phyloP scores from a whole-genome alignment of 2,888 invertebrate species.

The Hartigia nigra region DNA sequence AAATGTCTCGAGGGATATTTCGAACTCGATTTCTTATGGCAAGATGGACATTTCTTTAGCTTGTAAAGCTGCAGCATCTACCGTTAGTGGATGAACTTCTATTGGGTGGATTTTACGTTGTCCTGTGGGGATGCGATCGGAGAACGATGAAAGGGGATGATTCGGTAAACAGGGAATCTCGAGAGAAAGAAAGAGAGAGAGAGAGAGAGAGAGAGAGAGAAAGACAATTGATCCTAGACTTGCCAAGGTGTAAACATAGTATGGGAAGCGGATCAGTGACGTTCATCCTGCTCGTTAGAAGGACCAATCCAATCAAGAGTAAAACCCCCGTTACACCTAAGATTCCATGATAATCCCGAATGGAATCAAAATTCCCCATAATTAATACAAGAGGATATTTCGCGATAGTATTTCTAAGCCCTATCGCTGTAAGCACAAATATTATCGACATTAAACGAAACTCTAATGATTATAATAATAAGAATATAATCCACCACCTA shows the following conservation, averaged over 20 bases:
- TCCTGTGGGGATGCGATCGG: neutral
- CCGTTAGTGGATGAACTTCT: neutral
- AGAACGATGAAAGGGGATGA: neutral
- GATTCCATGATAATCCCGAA: neutral
- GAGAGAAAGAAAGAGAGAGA: neutral
- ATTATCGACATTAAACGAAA: neutral
- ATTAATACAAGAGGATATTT: neutral
- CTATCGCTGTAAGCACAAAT: neutral
- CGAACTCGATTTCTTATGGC: neutral
- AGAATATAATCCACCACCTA: neutral
- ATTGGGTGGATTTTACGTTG: neutral
- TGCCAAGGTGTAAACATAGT: neutral
- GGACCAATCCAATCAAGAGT: neutral
- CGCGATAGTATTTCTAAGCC: neutral
- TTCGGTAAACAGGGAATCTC: neutral
- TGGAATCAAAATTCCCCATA: neutral
- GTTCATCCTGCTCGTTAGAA: neutral
- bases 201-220: neutral
- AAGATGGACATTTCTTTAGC: neutral
- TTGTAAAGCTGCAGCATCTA: neutral
- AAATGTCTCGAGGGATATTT: neutral
- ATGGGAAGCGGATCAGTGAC: neutral
- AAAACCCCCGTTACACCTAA: neutral
- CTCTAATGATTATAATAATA: neutral
- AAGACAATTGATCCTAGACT: neutral